These are phyloP conservation scores for Scelioninae gen. 1 DNA, from an alignment of 2,888 invertebrate species.

Conservation along the genomic window DNA sequence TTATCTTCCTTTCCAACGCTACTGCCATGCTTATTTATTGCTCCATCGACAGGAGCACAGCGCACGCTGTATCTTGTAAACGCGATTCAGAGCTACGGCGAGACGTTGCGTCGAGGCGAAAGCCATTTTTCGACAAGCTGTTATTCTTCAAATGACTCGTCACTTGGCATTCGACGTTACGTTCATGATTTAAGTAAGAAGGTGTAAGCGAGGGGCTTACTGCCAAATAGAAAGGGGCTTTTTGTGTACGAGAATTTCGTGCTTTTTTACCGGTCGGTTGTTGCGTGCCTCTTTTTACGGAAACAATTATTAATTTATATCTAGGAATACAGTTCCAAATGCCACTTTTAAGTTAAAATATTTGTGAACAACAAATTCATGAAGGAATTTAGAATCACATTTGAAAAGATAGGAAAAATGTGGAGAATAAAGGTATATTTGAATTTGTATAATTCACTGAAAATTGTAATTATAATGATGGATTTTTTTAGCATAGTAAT, in stretches of 20 bases:
- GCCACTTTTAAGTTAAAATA: too few species aligned
- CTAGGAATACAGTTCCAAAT: too few species aligned
- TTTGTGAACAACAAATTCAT: too few species aligned
- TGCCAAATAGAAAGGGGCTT: neutral
- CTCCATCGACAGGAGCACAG: slow-evolving; percentile 64
- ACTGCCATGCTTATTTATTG: slow-evolving; percentile 70
- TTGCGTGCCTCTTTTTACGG: too few species aligned
- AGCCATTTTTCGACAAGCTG: slow-evolving; percentile 57
- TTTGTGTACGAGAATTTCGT: slow-evolving; percentile 9
- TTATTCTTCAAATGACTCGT: slow-evolving; percentile 65
- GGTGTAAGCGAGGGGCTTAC: slow-evolving; percentile 27
- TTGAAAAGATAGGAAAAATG: too few species aligned
- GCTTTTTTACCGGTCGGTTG: too few species aligned
- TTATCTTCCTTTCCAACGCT: slow-evolving; percentile 68
- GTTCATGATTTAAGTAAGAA: slow-evolving; percentile 59
- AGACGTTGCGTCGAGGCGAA: slow-evolving; percentile 35
- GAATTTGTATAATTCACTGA: too few species aligned
- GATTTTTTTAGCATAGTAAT: too few species aligned
- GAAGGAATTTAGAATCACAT: too few species aligned
- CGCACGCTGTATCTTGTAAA: slow-evolving; percentile 56
- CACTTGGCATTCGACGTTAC: slow-evolving; percentile 49
- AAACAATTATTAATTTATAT: too few species aligned
- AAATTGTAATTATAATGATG: too few species aligned
- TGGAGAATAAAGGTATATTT: too few species aligned
- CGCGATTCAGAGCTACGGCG: slow-evolving; percentile 32